Evolutionary conservation across 2,888 invertebrate species (phyloP), one percentile per base, ranked within the genome.

Genomic region (Seira musarum): DNA sequence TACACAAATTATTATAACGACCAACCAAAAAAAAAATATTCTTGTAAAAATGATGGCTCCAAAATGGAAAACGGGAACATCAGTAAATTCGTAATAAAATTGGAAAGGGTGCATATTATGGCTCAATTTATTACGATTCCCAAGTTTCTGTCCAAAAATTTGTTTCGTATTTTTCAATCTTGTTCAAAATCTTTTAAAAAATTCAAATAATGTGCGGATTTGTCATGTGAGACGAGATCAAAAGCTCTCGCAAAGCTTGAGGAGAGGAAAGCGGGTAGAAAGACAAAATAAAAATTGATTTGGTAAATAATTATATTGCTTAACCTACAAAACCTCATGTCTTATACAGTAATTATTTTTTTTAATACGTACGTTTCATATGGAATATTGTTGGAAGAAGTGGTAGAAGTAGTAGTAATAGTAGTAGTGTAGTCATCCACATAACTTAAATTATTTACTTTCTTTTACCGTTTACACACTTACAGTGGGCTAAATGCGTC

Each of bases 71-170:
- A n/a, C n/a, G n/a, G n/a, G n/a, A n/a, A n/a, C n/a, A n/a, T n/a
- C 8, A 30, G 30, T 30, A 30, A 8, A 30, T 30, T 5, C 3
- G 30, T 30, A 5, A 30, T 30, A 5, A 30, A 30, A 30, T 30
- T 30, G 30, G 30, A 30, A 30, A 30, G 30, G 30, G 8, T 5
- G 30, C 3, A 30, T 30, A 30, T 2, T 30, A 30, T 5, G 8
- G 8, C 3, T 8, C 17, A 49, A 8, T 49, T 49, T 15, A n/a
- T n/a, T n/a, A n/a, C n/a, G 25, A 24, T 46, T 73, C 75, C 75
- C 75, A 75, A 75, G 75, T 75, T 75, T 75, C 75, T 75, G 75
- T 60, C 63, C 19, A 57, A 24, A 60, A 25, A 30, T 30, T 63
- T 63, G 5, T 63, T 17, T 22, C 8, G 35, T 15, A 40, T 67